These are phyloP conservation scores for Drosophila lacertosa DNA, from an alignment of 1,140 invertebrate species.

Conservation along the genomic window DNA sequence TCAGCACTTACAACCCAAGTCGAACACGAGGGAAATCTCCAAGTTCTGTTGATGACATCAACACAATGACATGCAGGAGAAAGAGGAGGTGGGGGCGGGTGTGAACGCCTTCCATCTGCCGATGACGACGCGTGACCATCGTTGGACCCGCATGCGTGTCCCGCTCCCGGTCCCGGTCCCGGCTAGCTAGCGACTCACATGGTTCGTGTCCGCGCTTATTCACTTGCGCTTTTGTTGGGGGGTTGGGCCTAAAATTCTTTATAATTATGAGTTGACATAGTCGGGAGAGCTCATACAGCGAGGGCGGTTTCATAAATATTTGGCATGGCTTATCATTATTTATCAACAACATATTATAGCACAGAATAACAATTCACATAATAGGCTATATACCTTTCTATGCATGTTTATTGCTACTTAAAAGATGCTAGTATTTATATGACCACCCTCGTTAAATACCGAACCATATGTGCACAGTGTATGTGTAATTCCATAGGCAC, in stretches of 20 bases:
- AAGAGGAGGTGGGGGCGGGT: neutral
- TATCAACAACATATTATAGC: no score
- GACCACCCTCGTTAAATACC: constrained; percentile 26
- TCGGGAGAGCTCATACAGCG: constrained; percentile 9
- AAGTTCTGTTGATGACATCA: constrained; percentile 42
- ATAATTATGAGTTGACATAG: constrained; percentile 65
- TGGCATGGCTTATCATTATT: no score
- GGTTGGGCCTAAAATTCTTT: constrained; percentile 47
- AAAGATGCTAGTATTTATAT: neutral
- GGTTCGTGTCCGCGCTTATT: constrained; percentile 72
- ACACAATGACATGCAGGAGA: constrained; percentile 13
- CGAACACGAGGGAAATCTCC: constrained; percentile 40
- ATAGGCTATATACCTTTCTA: no score
- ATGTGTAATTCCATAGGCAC: constrained; percentile 9
- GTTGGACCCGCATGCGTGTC: constrained; percentile 53
- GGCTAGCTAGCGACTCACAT: constrained; percentile 4
- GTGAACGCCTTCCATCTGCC: neutral
- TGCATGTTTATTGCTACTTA: no score
- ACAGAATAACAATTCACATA: no score
- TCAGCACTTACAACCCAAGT: constrained; percentile 11
- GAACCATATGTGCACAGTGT: constrained; percentile 44
- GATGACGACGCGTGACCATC: constrained; percentile 54
- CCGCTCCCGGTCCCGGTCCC: constrained; percentile 30
- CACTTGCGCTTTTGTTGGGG: constrained; percentile 69
- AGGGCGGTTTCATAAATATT: constrained; percentile 19